Base-by-base conservation (phyloP, 2,888 invertebrate genomes). In the Sussaba pulchella region DNA sequence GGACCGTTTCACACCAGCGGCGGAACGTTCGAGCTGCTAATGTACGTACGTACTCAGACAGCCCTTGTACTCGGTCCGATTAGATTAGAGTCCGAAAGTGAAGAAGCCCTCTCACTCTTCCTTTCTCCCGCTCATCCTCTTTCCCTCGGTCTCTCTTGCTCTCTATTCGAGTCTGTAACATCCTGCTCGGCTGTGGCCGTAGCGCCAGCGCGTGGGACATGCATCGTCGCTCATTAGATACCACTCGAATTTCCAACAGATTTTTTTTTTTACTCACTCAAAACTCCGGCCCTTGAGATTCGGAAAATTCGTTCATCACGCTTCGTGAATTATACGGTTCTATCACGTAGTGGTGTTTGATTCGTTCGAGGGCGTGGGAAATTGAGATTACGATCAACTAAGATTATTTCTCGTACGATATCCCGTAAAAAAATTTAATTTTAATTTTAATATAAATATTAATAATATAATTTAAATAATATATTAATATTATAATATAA, bases 1-100 rank as follows among this genome's bases (percentile, higher is more conserved):
- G 73, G 57, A 69, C 63, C 26, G 61, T 67, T 66, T 57, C 80
- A 45, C 77, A 82, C 39, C 31, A 57, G 54, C 24, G 24, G 52
- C 39, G 63, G 31, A 70, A 63, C 21, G 45, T 57, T 43, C 50
- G 17, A 57, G 14, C 50, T 39, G 71, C 59, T 80, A 76, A 74
- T 75, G 70, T 71, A 76, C 79, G 64, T 63, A 73, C 67, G 43
- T 69, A 73, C 78, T 78, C 78, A 39, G 45, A 59, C 57, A 47
- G 24, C 59, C 75, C 71, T 70, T 70, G 59, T 64, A 52, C 70
- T 50, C 19, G 36, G 75, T 66, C 73, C 61, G 72, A 81, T 81
- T 77, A 73, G 72, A 81, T 81, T 81, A 81, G 17, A 64, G 54
- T 73, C 54, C 57, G 63, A 73, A 64, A 77, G 69, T 63, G 69